A percentile compares a stretch with the other conserved stretches of the same genome.
Evolutionary conservation across 2,888 invertebrate species (phyloP).

Genomic region (Kuschelorhynchus macadamiae): DNA sequence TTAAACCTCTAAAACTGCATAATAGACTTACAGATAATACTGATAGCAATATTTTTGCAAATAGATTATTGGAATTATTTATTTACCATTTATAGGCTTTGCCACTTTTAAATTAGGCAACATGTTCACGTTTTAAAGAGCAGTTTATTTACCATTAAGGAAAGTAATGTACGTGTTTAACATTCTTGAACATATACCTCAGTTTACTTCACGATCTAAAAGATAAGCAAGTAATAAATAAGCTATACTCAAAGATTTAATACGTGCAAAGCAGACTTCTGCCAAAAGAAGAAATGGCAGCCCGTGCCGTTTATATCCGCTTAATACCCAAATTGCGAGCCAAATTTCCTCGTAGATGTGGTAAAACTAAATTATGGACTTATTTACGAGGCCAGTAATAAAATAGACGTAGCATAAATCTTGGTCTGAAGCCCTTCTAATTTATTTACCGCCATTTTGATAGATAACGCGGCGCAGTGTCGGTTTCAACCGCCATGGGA

Average conservation of each 20-base stretch:
- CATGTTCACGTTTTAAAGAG: no score
- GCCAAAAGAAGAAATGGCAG: constrained; percentile 2
- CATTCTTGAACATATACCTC: no score
- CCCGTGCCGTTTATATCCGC: constrained; percentile 3
- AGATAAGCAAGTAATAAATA: constrained; percentile 17
- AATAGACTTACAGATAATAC: no score
- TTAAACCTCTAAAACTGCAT: no score
- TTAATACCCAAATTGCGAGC: constrained; percentile 26
- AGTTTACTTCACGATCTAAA: background rate
- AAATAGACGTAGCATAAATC: constrained; percentile 44
- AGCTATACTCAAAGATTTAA: constrained; percentile 16
- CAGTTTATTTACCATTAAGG: no score
- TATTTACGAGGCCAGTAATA: constrained; percentile 46
- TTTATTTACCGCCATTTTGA: constrained; percentile 47
- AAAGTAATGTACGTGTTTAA: no score
- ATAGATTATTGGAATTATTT: no score
- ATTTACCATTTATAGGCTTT: no score
- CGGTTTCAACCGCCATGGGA: constrained; percentile 2
- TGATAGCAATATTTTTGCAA: no score
- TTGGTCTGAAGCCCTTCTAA: constrained; percentile 41
- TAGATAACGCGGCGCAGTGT: constrained; percentile 33
- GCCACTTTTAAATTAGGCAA: no score
- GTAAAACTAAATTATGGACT: constrained; percentile 49
- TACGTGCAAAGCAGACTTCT: constrained; percentile 13
- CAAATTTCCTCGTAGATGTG: constrained; percentile 38